Conservation (phyloP, 2,113 vertebrate species). For the Mellivora capensis region DNA sequence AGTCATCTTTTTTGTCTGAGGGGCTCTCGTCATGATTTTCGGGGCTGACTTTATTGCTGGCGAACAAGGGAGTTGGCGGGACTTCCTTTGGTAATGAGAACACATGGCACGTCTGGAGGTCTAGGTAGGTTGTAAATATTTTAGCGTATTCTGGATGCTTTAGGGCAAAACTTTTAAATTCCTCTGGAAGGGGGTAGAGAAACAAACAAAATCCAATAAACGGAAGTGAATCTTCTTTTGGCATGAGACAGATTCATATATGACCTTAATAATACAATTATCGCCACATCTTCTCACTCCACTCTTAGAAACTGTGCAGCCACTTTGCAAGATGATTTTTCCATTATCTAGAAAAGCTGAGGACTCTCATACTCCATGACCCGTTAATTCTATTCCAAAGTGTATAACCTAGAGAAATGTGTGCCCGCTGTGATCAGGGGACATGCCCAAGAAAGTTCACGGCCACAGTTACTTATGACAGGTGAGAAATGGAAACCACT, state of each 20-base stretch:
- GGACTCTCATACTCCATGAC: not conserved
- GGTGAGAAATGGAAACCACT: not conserved
- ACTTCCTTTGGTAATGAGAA: conserved; percentile 80
- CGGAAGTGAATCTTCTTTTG: not conserved
- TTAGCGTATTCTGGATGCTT: conserved; percentile 95
- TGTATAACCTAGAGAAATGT: not conserved
- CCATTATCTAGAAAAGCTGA: not conserved
- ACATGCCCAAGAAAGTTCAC: not conserved
- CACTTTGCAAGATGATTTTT: not conserved
- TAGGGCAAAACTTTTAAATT: conserved; percentile 91
- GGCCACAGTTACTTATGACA: not conserved
- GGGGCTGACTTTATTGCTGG: conserved; percentile 76
- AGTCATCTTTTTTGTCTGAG: conserved; percentile 98
- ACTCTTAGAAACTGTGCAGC: not conserved
- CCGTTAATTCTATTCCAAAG: not conserved
- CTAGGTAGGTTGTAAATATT: conserved; percentile 96
- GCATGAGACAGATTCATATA: not conserved
- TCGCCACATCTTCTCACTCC: not conserved
- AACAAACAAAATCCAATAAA: not conserved
- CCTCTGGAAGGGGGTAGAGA: conserved; percentile 80
- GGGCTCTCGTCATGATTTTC: conserved; percentile 79
- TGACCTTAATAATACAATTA: not conserved
- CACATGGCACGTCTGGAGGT: conserved; percentile 92
- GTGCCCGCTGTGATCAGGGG: not conserved
- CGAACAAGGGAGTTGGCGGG: conserved; percentile 1